Base-by-base conservation (phyloP, 2,888 invertebrate genomes). In the Neria commutata region DNA sequence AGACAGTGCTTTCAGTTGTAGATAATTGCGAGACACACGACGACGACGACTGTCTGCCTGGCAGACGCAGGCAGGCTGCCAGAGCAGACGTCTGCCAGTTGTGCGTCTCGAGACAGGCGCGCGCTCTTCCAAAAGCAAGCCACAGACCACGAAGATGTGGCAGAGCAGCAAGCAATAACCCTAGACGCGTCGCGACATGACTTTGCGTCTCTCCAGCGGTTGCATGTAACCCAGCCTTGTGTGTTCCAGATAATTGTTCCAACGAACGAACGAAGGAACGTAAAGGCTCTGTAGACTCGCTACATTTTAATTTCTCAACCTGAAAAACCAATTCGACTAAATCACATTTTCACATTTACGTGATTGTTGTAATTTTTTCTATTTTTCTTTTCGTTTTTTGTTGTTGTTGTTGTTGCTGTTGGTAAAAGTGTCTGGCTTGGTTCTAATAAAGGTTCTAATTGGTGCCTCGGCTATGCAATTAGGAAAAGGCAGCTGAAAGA, bases 371-470 rank as follows among this genome's bases (percentile, higher is more conserved):
- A 42, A 42, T 21, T 19, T 42, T 42, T 21, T 19, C 6, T 29
- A n/a, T n/a, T n/a, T n/a, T n/a, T n/a, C n/a, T n/a, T n/a, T n/a
- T n/a, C n/a, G n/a, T n/a, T n/a, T n/a, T n/a, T n/a, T n/a, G n/a
- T n/a, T n/a, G n/a, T n/a, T n/a, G n/a, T n/a, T n/a, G n/a, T n/a
- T n/a, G n/a, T n/a, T n/a, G n/a, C n/a, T n/a, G n/a, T n/a, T n/a
- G n/a, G n/a, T n/a, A n/a, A 71, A 75, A 73, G 74, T 75, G 75
- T 75, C 73, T 75, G 68, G 61, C 63, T 59, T 73, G 74, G 73
- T 69, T 73, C 73, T 75, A 75, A 75, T 75, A 73, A 68, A 61
- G 61, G 57, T 60, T 62, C 58, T 63, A 61, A 60, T 63, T 58
- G 63, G n/a, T n/a, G n/a, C n/a, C n/a, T n/a, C n/a, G n/a, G n/a